Evolutionary conservation across 92 coral and sea anemone genomes (phyloP).

Genomic region (Diadumene lineata): DNA sequence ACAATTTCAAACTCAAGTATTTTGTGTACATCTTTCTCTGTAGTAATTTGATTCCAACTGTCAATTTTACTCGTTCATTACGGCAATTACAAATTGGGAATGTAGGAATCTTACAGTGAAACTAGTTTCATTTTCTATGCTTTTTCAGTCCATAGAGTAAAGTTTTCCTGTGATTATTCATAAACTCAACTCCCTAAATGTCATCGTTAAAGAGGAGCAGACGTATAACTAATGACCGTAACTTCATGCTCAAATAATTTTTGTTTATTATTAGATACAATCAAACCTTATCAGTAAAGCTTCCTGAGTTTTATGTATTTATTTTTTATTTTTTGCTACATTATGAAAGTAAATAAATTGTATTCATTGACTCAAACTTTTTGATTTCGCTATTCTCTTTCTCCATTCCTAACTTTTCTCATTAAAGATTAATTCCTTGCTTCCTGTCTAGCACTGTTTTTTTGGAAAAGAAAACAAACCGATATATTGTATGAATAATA

Average conservation of each 20-base stretch:
- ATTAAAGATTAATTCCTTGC: neutral
- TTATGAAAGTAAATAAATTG: neutral
- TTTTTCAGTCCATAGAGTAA: neutral
- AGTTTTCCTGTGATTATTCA: too few relatives aligned
- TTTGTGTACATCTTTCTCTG: neutral
- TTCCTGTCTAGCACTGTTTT: neutral
- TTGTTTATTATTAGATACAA: constrained; percentile 3
- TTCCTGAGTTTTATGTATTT: constrained; percentile 1
- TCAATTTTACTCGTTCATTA: too few relatives aligned
- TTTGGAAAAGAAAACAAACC: too few relatives aligned
- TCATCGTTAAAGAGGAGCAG: neutral
- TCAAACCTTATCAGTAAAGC: neutral
- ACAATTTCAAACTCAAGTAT: neutral
- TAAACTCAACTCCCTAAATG: neutral
- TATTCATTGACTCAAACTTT: neutral
- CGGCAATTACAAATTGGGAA: too few relatives aligned
- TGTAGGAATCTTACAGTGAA: neutral
- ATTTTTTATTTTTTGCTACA: neutral
- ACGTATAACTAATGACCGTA: neutral
- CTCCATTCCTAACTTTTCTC: neutral
- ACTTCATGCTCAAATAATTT: constrained; percentile 9
- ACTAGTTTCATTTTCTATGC: neutral
- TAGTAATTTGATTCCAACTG: too few relatives aligned
- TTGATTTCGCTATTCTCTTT: neutral
- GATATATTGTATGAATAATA: too few relatives aligned